A percentile compares a stretch with the other conserved stretches of the same genome.
These are phyloP conservation scores for Otis tarda DNA, from an alignment of 2,113 vertebrate genomes.

Conservation along the genomic window DNA sequence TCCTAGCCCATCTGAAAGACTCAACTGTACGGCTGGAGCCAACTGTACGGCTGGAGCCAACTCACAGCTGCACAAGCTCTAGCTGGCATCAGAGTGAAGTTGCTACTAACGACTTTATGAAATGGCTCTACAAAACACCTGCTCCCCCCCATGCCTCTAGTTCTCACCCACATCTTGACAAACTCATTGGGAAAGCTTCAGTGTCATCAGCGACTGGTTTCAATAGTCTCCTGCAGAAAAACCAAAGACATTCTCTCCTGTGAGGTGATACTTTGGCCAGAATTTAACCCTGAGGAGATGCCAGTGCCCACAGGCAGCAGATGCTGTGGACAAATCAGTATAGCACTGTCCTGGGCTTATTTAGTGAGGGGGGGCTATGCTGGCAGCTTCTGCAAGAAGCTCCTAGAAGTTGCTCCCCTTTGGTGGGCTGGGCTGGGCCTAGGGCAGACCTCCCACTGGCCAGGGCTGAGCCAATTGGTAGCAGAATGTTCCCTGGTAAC, in stretches of 20 bases:
- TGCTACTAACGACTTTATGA: not conserved
- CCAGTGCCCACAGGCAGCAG: not conserved
- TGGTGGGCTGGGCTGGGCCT: too few species aligned
- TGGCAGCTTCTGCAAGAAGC: too few species aligned
- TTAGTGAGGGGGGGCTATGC: too few species aligned
- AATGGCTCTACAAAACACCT: not conserved
- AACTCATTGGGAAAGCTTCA: not conserved
- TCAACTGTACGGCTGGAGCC: not conserved
- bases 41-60: not conserved
- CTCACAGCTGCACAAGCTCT: not conserved
- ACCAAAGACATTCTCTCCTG: not conserved
- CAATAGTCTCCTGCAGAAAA: not conserved
- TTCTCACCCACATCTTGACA: not conserved
- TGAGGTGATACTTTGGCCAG: not conserved
- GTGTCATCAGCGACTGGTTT: not conserved
- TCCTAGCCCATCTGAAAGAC: not conserved
- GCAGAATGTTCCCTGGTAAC: too few species aligned
- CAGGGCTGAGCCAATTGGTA: too few species aligned
- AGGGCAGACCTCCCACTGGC: too few species aligned
- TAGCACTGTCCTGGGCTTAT: not conserved
- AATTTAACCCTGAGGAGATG: not conserved
- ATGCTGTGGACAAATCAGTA: not conserved
- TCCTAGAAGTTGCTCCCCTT: too few species aligned
- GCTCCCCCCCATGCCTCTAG: not conserved
- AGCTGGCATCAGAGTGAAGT: not conserved